Percentiles rank a stretch among this genome's conserved stretches.
These are phyloP conservation scores for Daboia siamensis DNA, from an alignment of 2,113 vertebrate genomes.

Conservation along the genomic window DNA sequence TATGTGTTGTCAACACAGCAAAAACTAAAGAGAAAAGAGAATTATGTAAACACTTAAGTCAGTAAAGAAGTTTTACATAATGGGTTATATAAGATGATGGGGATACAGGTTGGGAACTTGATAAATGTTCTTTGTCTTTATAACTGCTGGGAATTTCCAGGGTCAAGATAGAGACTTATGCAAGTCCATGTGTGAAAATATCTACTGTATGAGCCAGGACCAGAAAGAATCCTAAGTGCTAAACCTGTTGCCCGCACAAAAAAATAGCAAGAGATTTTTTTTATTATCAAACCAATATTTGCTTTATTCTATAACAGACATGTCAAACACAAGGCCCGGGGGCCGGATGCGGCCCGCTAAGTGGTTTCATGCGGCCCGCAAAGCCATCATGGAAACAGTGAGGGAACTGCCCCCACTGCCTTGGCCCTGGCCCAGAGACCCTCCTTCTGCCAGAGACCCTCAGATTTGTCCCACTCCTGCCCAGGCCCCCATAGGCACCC, in stretches of 20 bases:
- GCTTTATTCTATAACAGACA: background rate
- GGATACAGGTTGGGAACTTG: background rate
- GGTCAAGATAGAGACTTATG: background rate
- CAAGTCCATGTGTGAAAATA: background rate
- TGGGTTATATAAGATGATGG: background rate
- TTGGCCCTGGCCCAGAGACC: too few relatives aligned
- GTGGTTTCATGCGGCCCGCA: too few relatives aligned
- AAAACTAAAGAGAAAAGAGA: background rate
- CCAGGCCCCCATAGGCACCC: too few relatives aligned
- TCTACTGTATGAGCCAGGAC: background rate
- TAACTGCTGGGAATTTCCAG: background rate
- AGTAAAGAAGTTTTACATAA: background rate
- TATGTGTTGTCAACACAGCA: background rate
- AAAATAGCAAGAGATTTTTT: background rate
- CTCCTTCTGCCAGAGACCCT: too few relatives aligned
- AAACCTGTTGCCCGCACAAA: background rate
- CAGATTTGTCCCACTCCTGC: too few relatives aligned
- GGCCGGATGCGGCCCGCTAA: too few relatives aligned
- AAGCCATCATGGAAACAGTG: too few relatives aligned
- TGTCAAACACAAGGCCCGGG: too few relatives aligned
- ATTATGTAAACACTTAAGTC: background rate
- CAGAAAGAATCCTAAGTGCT: background rate
- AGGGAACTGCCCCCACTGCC: too few relatives aligned
- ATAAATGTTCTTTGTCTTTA: background rate
- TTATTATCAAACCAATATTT: background rate